Evolutionary conservation across 2,113 vertebrate genomes (phyloP).

Genomic region (Chunga burmeisteri): DNA sequence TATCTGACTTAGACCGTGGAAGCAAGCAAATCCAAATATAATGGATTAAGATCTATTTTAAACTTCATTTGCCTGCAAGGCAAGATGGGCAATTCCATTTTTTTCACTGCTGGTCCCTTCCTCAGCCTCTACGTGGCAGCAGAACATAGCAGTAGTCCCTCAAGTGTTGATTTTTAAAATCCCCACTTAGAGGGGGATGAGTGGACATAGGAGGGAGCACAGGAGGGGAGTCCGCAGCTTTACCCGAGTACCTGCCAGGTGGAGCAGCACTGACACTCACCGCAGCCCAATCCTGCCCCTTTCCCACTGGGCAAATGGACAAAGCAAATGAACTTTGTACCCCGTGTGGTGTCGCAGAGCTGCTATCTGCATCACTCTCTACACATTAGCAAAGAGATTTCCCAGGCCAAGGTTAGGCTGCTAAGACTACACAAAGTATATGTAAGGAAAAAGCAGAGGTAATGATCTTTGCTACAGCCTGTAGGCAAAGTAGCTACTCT

Average conservation of each 20-base stretch:
- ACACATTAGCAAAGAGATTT: background rate
- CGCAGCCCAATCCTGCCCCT: background rate
- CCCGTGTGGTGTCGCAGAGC: background rate
- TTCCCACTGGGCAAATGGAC: background rate
- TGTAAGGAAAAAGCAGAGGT: background rate
- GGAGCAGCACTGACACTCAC: background rate
- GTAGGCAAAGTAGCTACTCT: background rate
- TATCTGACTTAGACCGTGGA: background rate
- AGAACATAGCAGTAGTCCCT: background rate
- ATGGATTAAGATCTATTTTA: background rate
- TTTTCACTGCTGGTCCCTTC: background rate
- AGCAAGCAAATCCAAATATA: background rate
- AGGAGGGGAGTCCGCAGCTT: background rate
- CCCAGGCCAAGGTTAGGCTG: constrained; percentile 17
- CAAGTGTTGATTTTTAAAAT: background rate
- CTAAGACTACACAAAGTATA: background rate
- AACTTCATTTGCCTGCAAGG: background rate
- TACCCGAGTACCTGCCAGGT: background rate
- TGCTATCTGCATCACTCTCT: background rate
- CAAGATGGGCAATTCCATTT: background rate
- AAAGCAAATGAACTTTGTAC: constrained; percentile 42
- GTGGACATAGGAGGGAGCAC: background rate
- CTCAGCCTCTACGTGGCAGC: constrained; percentile 32
- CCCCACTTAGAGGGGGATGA: background rate
- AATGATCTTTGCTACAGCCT: background rate